Conservation (phyloP, 92 coral and sea anemone species). For the Palythoa grandis region DNA sequence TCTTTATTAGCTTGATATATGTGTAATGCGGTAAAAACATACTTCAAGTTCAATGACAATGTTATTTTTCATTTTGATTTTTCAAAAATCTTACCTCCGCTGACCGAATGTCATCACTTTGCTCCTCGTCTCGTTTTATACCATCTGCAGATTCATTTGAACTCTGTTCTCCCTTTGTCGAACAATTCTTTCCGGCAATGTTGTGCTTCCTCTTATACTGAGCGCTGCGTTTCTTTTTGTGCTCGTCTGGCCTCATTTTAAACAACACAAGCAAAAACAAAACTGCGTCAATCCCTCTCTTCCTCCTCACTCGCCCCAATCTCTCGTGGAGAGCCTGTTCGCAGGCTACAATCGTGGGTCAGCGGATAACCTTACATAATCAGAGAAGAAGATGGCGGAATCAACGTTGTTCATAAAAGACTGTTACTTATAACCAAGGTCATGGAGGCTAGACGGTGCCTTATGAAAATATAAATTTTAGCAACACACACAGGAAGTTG, state of each 20-base stretch:
- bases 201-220: constrained; percentile 97
- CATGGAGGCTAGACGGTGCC: not conserved
- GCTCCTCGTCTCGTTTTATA: constrained; percentile 11
- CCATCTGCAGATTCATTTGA: constrained; percentile 8
- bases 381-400: constrained; percentile 57
- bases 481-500: not conserved
- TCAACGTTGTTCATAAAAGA: not conserved
- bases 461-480: not conserved
- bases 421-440: not conserved
- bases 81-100: not conserved
- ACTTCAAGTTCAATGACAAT: no score
- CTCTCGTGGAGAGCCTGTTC: no score
- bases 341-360: no score
- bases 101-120: not conserved
- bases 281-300: no score
- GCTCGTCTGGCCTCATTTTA: constrained; percentile 95
- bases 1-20: no score
- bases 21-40: no score
- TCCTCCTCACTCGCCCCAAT: no score
- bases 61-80: no score
- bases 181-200: constrained; percentile 65
- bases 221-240: constrained; percentile 88
- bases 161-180: constrained; percentile 38
- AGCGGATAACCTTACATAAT: not conserved
- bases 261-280: constrained; percentile 6